phyloP scores from a whole-genome alignment of 2,113 vertebrate species.

The Diglossa brunneiventris region DNA sequence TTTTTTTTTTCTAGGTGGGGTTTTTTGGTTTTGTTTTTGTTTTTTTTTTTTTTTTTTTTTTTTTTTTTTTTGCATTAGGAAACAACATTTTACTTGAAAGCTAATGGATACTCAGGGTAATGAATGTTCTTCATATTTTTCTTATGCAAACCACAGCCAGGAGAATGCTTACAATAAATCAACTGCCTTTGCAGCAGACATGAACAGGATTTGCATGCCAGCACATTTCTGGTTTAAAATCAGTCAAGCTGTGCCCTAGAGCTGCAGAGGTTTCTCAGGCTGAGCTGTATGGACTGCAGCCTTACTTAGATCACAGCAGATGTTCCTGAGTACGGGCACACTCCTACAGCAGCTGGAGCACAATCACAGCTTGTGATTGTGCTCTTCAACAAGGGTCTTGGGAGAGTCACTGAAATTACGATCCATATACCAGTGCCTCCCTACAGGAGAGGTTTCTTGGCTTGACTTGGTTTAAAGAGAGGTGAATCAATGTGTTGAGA shows the following conservation, averaged over 20 bases:
- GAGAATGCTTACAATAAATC: slow-evolving; percentile 7
- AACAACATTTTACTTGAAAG: neutral
- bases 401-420: neutral
- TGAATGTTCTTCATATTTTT: slow-evolving; percentile 29
- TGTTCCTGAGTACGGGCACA: neutral
- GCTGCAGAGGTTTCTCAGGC: neutral
- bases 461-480: neutral
- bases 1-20: too few relatives aligned
- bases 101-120: neutral
- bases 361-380: neutral
- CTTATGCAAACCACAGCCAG: slow-evolving; percentile 12
- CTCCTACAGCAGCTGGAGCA: neutral
- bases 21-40: too few relatives aligned
- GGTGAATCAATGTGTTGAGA: neutral
- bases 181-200: neutral
- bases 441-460: neutral
- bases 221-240: slow-evolving; percentile 4
- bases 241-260: neutral
- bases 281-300: neutral
- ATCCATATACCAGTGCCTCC: neutral
- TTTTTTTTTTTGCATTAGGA: neutral
- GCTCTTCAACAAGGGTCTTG: neutral
- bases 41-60: too few relatives aligned
- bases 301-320: neutral
- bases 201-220: neutral